Evolutionary conservation across 2,888 invertebrate genomes (phyloP).

Genomic region (Exephanes ischioxanthus): DNA sequence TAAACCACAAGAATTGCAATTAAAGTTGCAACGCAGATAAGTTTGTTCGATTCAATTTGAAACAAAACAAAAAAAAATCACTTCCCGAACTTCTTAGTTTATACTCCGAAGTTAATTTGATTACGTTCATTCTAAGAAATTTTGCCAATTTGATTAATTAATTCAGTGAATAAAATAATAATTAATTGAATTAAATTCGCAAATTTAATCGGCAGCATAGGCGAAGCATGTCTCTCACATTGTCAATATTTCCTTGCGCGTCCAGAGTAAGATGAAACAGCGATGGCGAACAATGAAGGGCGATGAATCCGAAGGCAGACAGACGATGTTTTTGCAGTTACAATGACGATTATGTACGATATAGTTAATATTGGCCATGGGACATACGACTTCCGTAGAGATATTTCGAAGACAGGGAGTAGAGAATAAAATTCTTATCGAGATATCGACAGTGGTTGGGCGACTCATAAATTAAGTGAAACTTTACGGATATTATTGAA

Average conservation of each 20-base stretch:
- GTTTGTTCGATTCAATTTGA: background rate
- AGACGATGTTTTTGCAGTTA: slow-evolving; percentile 4
- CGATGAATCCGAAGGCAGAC: slow-evolving; percentile 2
- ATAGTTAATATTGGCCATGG: slow-evolving; percentile 63
- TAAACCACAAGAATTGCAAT: background rate
- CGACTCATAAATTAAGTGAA: background rate
- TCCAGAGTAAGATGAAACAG: background rate
- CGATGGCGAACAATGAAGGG: slow-evolving; percentile 4
- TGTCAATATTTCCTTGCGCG: background rate
- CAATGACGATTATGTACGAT: background rate
- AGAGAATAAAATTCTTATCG: background rate
- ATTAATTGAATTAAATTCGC: background rate
- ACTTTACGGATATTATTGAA: background rate
- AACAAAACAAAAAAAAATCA: background rate
- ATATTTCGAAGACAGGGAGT: slow-evolving; percentile 7
- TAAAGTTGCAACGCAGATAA: background rate
- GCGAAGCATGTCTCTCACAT: background rate
- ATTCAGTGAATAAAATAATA: background rate
- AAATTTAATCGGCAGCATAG: background rate
- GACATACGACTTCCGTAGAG: slow-evolving; percentile 66
- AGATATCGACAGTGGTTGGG: background rate
- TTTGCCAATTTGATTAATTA: background rate
- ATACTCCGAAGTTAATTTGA: background rate
- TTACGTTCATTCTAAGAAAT: background rate
- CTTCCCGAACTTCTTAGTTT: background rate